Base-by-base conservation (phyloP, 1,140 invertebrate species). In the Drosophila hydei region DNA sequence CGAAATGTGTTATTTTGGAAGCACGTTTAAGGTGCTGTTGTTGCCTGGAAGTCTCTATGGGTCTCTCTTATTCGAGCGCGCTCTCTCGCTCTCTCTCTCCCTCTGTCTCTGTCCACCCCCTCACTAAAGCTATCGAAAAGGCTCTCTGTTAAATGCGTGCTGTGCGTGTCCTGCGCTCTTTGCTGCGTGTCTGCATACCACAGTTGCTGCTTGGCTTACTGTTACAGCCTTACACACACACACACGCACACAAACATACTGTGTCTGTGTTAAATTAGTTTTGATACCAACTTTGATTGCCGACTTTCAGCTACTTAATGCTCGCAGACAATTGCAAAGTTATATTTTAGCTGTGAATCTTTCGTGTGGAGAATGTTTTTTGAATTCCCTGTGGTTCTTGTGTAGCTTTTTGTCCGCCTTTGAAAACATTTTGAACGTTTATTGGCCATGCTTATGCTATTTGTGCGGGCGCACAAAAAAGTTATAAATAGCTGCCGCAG, bases 1-100 rank as follows among this genome's bases (percentile, higher is more conserved):
- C 60, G 55, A 47, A 88, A 88, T 87, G 83, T 87, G 83, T 87
- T 87, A 87, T 87, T 87, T 87, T 87, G 83, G 83, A 87, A 33
- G 30, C 30, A 11, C 30, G 9, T 11, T 33, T 11, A 33, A 87
- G 72, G 55, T 27, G 11, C 25, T 56, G 33, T 68, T 59, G 64
- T 51, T 51, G 56, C 72, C 76, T 84, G 79, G 79, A 87, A 85
- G 36, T 19, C 48, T 43, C 21, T 23, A 45, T 11, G 72, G 45
- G 36, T 23, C 38, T 56, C 23, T 33, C 58, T 62, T 68, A 73
- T 64, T 56, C 50, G 7, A 27, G n/a, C 18, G 40, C 21, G 2
- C 45, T 14, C 58, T 48, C 19, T 47, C 19, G 16, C 12, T 12
- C 42, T 18, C 25, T 14, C 14, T 8, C 58, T 19, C 61, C 7